Base-by-base conservation (phyloP, 2,113 vertebrate genomes). In the Podarcis raffonei region DNA sequence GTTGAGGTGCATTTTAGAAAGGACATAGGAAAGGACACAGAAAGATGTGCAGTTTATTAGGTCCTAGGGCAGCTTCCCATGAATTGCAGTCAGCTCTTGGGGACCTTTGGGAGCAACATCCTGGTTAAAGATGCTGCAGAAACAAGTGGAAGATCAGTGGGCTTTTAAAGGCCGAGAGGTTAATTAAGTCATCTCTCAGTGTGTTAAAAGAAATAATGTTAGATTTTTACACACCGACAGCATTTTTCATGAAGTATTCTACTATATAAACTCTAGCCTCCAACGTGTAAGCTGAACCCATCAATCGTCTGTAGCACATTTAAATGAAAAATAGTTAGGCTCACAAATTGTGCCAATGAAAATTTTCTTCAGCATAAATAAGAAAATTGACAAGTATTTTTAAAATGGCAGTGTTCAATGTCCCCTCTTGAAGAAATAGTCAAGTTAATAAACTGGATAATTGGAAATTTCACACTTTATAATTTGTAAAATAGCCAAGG, bases 381-480 rank as follows among this genome's bases (percentile, higher is more conserved):
- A 82, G 27, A 25, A 69, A 68, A 86, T n/a, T 85, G 83, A 76
- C 15, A 84, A 78, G 30, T 85, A 65, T 72, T 75, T 81, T 53
- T 83, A 37, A 78, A 81, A 48, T 85, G 66, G 53, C 32, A n/a
- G 15, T 68, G n/a, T 53, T 27, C 23, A 77, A 77, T 81, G 32
- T 65, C 4, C 76, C 11, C 69, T 81, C 39, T 4, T 15, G 85
- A 81, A 69, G 4, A 91, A 92, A 79, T 83, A 90, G 87, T 48
- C 78, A 90, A 78, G 53, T 22, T 87, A 72, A 42, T 86, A 91
- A 92, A 48, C n/a, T 53, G 87, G 42, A 37, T 81, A 76, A 81
- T 74, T 80, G 90, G 53, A 42, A 78, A 77, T 86, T 22, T 69
- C 79, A 25, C 77, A 76, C 39, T 92, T 92, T 80, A 81, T 16